These are phyloP conservation scores for Epinephelus coioides DNA, from an alignment of 2,797 vertebrate genomes.

Conservation along the genomic window DNA sequence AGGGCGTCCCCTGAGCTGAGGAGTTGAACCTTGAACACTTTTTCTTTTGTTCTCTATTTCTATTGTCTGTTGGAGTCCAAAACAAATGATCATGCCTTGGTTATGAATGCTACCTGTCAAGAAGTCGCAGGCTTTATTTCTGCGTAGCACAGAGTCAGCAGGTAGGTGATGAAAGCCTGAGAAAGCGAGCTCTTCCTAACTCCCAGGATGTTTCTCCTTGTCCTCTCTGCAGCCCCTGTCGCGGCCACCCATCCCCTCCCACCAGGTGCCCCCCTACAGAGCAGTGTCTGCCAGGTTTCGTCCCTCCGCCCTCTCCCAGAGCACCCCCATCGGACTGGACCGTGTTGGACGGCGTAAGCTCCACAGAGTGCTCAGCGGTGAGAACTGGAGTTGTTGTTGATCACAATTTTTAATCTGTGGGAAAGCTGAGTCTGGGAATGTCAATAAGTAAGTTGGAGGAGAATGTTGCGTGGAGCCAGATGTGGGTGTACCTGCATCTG, in stretches of 20 bases:
- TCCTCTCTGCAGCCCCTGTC: slow-evolving; percentile 83
- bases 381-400: slow-evolving; percentile 59
- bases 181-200: slow-evolving; percentile 37
- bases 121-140: neutral
- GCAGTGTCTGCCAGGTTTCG: slow-evolving; percentile 93
- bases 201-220: slow-evolving; percentile 40
- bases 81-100: neutral
- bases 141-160: slow-evolving; percentile 9
- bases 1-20: neutral
- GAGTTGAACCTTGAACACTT: no score
- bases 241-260: slow-evolving; percentile 93
- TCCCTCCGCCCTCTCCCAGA: slow-evolving; percentile 93
- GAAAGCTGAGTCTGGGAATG: slow-evolving; percentile 59
- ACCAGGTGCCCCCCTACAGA: slow-evolving; percentile 95
- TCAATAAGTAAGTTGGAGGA: slow-evolving; percentile 48
- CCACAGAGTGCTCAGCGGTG: slow-evolving; percentile 86
- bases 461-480: slow-evolving; percentile 29
- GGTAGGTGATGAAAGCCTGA: neutral
- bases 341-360: slow-evolving; percentile 89
- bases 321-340: slow-evolving; percentile 97
- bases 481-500: slow-evolving; percentile 36
- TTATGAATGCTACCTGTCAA: neutral
- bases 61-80: neutral
- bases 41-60: neutral
- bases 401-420: slow-evolving; percentile 31